Base-by-base conservation (phyloP, 2,888 invertebrate genomes). In the Eristalinus aeneus region DNA sequence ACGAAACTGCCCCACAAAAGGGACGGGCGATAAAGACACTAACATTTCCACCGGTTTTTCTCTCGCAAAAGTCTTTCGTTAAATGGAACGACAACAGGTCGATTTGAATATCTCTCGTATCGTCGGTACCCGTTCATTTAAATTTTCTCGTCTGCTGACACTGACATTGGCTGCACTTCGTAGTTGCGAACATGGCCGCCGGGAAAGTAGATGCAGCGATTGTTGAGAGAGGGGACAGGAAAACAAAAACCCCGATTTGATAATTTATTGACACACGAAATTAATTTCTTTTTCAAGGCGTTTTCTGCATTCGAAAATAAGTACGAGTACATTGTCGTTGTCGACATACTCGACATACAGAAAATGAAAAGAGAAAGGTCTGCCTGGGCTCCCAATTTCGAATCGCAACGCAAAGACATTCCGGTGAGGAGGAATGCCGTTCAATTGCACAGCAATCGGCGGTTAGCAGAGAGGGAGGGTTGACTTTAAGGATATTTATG, bases 291-390 rank as follows among this genome's bases (percentile, higher is more conserved):
- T 63, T 54, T 58, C 22, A 64, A 71, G 68, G 53, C 54, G 31
- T 63, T 72, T 68, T 82, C 56, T 64, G 67, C 65, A 74, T 72
- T 78, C 67, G 54, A 53, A 77, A 72, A 71, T 32, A 11, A 31
- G 34, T 61, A 46, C 39, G 34, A 53, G 23, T 36, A 2, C n/a
- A n/a, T n/a, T n/a, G 39, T 8, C 12, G n/a, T 8, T 2, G 39
- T 10, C 39, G n/a, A 39, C 27, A 23, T 23, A 23, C 12, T 27
- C 22, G 53, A 27, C 22, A n/a, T n/a, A 67, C 34, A 67, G 46
- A 16, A 65, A 58, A 27, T 20, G 65, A 79, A 79, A 79, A 84
- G 84, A 84, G 84, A 84, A 84, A 80, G 84, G 84, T 65, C 60
- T 69, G 10, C 46, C 27, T 56, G 34, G 64, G 53, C 16, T 9